Evolutionary conservation across 2,113 vertebrate genomes (phyloP).

Genomic region (Eretmochelys imbricata): DNA sequence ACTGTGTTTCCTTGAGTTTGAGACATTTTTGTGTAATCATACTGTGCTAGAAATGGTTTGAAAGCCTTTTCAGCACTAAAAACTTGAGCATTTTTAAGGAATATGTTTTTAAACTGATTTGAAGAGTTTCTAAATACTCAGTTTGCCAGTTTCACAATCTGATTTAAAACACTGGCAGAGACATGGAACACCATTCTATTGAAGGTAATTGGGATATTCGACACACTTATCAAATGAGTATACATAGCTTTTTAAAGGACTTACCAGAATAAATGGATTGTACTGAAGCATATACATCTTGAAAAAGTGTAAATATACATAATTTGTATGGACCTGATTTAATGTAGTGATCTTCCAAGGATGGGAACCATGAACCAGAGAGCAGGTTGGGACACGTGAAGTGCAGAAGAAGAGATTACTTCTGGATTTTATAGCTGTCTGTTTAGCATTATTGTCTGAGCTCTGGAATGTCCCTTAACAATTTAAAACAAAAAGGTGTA

Average conservation of each 20-base stretch:
- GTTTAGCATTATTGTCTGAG: neutral
- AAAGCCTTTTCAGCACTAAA: neutral
- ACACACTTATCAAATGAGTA: neutral
- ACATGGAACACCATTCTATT: neutral
- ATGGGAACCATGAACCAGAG: neutral
- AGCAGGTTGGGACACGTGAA: neutral
- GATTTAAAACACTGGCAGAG: neutral
- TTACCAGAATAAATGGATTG: neutral
- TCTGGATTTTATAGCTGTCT: neutral
- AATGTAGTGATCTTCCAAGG: neutral
- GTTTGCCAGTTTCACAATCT: neutral
- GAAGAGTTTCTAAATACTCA: neutral
- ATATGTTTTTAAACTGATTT: neutral
- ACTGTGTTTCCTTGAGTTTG: neutral
- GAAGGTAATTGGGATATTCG: neutral
- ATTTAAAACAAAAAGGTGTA: neutral
- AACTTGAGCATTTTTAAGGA: neutral
- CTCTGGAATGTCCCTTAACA: neutral
- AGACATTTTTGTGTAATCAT: neutral
- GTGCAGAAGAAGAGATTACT: rapidly evolving
- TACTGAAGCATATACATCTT: neutral
- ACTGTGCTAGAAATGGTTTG: neutral
- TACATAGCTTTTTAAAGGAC: neutral
- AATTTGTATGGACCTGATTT: neutral
- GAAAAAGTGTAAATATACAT: neutral